Conservation (phyloP, 2,113 vertebrate species). For the Poecile atricapillus region DNA sequence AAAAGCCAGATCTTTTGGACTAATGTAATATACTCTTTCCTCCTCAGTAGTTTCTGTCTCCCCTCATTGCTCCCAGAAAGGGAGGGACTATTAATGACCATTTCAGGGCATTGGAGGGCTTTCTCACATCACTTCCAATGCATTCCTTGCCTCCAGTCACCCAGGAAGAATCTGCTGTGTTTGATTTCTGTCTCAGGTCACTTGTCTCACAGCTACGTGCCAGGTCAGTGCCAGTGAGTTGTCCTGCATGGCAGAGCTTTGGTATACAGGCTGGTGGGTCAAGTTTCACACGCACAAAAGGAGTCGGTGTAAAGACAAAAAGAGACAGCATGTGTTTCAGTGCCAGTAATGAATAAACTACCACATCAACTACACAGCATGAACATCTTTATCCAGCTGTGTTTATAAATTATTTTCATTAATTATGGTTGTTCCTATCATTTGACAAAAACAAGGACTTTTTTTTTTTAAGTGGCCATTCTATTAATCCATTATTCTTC, state of each 20-base stretch:
- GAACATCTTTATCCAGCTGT: constrained; percentile 41
- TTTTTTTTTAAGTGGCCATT: not conserved
- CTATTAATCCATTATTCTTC: constrained; percentile 8
- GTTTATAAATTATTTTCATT: constrained; percentile 50
- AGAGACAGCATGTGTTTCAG: not conserved
- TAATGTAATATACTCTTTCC: not conserved
- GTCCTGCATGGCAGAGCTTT: constrained; percentile 4
- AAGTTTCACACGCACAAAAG: not conserved
- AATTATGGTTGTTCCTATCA: not conserved
- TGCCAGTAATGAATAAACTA: not conserved
- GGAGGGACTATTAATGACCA: not conserved
- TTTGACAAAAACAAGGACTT: not conserved
- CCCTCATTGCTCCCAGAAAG: not conserved
- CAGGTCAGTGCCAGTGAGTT: constrained; percentile 24
- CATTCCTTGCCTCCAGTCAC: constrained; percentile 26
- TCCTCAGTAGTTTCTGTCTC: not conserved
- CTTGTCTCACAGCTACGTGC: not conserved
- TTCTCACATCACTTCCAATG: not conserved
- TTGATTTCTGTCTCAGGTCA: constrained; percentile 44
- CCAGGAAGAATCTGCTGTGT: not conserved
- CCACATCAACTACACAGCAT: not conserved
- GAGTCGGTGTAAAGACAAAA: not conserved
- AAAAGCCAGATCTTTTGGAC: not conserved
- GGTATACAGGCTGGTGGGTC: not conserved
- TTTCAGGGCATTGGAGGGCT: not conserved